Evolutionary conservation across 2,113 vertebrate species (phyloP).

Genomic region (Cottus gobio): DNA sequence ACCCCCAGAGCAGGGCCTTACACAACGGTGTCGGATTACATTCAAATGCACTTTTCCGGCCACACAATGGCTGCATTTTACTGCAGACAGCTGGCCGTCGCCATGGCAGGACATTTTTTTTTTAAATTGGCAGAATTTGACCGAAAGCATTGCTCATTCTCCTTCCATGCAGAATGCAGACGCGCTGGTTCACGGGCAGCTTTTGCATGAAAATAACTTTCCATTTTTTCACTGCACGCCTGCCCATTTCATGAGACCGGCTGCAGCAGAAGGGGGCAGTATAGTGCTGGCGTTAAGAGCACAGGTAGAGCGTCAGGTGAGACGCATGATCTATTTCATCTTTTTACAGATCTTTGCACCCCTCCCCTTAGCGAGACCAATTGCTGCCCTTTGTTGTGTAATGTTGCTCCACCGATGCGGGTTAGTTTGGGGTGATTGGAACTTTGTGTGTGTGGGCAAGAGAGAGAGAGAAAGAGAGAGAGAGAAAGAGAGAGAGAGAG

Average conservation of each 20-base stretch:
- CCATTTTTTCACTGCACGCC: neutral
- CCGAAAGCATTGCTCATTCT: neutral
- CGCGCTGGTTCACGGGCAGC: neutral
- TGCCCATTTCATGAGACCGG: neutral
- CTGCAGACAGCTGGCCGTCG: slow-evolving; percentile 29
- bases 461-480: neutral
- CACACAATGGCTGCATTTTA: slow-evolving; percentile 46
- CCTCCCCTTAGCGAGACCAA: neutral
- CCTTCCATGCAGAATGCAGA: no score
- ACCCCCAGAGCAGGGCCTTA: slow-evolving; percentile 16
- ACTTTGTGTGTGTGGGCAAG: neutral
- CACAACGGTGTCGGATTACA: slow-evolving; percentile 58
- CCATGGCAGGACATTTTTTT: neutral
- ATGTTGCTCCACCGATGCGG: slow-evolving; percentile 18
- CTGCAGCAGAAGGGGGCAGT: slow-evolving; percentile 76
- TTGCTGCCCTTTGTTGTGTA: slow-evolving; percentile 22
- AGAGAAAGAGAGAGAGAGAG: neutral
- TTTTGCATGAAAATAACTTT: neutral
- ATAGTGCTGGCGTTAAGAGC: slow-evolving; percentile 62
- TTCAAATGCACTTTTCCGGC: slow-evolving; percentile 50
- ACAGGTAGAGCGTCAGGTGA: slow-evolving; percentile 65
- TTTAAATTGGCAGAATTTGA: neutral
- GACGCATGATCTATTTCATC: neutral
- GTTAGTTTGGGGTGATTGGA: neutral
- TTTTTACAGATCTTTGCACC: slow-evolving; percentile 21